Conservation (phyloP, 2,113 vertebrate species). For the Osmerus eperlanus region DNA sequence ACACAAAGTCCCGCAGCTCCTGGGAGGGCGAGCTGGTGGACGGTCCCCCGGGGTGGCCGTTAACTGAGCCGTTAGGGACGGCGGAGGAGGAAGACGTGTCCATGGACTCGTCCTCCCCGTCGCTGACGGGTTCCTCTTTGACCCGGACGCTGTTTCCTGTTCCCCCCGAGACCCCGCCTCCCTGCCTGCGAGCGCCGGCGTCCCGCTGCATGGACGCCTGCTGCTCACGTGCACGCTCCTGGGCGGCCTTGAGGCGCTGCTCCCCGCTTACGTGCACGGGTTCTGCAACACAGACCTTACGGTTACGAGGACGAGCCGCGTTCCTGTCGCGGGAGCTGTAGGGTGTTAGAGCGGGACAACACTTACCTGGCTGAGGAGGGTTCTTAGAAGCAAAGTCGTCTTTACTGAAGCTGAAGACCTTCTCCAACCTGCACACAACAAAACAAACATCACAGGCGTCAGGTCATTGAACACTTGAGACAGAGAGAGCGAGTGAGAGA, state of each 20-base stretch:
- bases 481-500: not conserved
- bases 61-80: constrained; percentile 74
- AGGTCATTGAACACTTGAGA: too few species aligned
- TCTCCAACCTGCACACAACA: constrained; percentile 83
- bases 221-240: constrained; percentile 77
- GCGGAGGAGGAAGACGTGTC: constrained; percentile 70
- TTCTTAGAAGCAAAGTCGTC: constrained; percentile 87
- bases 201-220: constrained; percentile 78
- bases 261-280: constrained; percentile 79
- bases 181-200: constrained; percentile 63
- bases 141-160: constrained; percentile 47
- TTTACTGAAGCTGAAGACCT: constrained; percentile 91
- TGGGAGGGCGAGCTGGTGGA: constrained; percentile 54
- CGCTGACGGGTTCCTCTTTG: constrained; percentile 77
- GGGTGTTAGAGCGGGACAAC: too few species aligned
- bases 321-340: too few species aligned
- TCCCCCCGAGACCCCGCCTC: constrained; percentile 34
- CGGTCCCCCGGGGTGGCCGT: constrained; percentile 70
- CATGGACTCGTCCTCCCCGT: constrained; percentile 80
- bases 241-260: constrained; percentile 81
- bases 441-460: constrained; percentile 2
- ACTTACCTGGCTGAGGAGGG: constrained; percentile 76
- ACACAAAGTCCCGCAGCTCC: constrained; percentile 89
- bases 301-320: too few species aligned
- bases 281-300: constrained; percentile 52